Percentiles rank a stretch among this genome's conserved stretches.
These are phyloP conservation scores for Heteropelma amictum DNA, from an alignment of 2,888 invertebrate species.

Conservation along the genomic window DNA sequence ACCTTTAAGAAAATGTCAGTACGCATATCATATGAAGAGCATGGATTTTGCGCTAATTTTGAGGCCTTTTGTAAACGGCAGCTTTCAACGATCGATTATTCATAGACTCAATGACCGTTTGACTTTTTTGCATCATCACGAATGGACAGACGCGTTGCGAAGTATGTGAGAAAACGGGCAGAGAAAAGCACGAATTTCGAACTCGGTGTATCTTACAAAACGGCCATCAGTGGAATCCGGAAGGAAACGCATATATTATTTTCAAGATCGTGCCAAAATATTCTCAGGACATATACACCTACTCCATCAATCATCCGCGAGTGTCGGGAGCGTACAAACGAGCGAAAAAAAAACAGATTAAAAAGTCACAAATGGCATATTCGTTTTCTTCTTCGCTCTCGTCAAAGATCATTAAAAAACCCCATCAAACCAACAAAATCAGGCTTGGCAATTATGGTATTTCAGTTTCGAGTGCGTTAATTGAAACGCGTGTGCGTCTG, in stretches of 20 bases:
- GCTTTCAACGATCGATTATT: conserved; percentile 63
- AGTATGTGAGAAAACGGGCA: conserved; percentile 1
- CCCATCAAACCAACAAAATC: not conserved
- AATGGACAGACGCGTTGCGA: too few species aligned
- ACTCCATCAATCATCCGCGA: conserved; percentile 73
- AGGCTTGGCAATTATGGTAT: conserved; percentile 41
- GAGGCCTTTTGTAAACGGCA: conserved; percentile 67
- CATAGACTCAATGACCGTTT: conserved; percentile 34
- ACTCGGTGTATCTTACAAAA: conserved; percentile 69
- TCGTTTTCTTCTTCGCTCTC: conserved; percentile 58
- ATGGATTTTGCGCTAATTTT: conserved; percentile 22
- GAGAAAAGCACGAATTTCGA: conserved; percentile 53
- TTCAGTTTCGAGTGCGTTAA: conserved; percentile 43
- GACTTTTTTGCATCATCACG: not conserved
- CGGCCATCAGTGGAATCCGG: conserved; percentile 73
- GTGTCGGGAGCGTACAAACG: conserved; percentile 43
- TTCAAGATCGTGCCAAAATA: conserved; percentile 68
- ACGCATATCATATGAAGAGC: not conserved
- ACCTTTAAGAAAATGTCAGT: conserved; percentile 46
- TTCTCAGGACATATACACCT: conserved; percentile 60
- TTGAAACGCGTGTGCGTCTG: not conserved
- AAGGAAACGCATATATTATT: conserved; percentile 59
- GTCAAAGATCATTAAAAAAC: conserved; percentile 36
- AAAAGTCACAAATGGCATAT: conserved; percentile 69
- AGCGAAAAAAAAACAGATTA: conserved; percentile 33